These are phyloP conservation scores for Achlya flavicornis DNA, from an alignment of 2,888 invertebrate species.

Conservation along the genomic window DNA sequence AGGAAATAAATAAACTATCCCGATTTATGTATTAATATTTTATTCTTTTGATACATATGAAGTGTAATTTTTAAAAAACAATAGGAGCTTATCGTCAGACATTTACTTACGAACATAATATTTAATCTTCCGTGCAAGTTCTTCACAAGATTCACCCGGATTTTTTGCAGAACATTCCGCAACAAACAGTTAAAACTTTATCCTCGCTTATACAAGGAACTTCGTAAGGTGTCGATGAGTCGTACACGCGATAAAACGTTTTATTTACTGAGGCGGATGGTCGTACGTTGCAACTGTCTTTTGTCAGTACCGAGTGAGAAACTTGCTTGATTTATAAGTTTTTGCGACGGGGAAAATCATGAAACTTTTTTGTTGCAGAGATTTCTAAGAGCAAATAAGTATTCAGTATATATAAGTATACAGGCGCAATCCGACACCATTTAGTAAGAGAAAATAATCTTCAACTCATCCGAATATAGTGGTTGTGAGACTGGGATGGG, in stretches of 20 bases:
- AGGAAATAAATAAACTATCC: no score
- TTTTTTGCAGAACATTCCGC: background rate
- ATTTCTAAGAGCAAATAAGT: background rate
- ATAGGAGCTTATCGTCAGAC: background rate
- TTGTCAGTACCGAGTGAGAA: background rate
- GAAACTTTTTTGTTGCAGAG: background rate
- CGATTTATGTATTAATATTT: background rate
- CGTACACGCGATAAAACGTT: slow-evolving; percentile 31
- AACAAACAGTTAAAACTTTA: slow-evolving; percentile 7
- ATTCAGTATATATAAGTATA: no score
- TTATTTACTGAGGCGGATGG: slow-evolving; percentile 37
- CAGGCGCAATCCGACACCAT: no score
- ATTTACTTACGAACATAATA: background rate
- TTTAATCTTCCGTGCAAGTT: background rate
- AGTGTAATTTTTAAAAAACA: background rate
- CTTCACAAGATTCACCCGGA: background rate
- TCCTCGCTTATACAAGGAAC: background rate
- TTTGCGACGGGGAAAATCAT: background rate
- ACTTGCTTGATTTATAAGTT: background rate
- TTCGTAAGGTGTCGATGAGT: slow-evolving; percentile 8
- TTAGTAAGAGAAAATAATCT: no score
- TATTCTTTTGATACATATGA: background rate
- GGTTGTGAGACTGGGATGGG: no score
- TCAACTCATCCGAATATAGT: no score
- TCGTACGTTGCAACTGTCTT: slow-evolving; percentile 23